These are phyloP conservation scores for Glaucidium brasilianum DNA, from an alignment of 2,113 vertebrate species.

Conservation along the genomic window DNA sequence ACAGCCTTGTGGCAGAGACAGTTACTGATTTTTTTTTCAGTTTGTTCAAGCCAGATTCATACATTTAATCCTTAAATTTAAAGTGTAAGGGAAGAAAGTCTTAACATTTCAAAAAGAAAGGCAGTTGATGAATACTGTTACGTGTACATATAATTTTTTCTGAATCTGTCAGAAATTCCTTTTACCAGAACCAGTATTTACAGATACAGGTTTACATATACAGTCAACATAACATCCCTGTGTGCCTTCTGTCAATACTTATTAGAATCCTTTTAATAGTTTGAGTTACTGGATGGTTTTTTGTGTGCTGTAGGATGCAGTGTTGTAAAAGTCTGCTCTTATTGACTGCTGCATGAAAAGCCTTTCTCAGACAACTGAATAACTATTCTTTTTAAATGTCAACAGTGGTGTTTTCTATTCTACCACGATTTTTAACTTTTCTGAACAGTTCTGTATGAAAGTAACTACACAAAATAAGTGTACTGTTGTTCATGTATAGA, in stretches of 20 bases:
- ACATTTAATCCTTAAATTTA: neutral
- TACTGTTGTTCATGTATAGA: neutral
- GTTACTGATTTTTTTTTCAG: neutral
- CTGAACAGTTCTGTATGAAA: neutral
- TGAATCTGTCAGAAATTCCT: neutral
- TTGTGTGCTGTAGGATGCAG: neutral
- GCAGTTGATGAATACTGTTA: neutral
- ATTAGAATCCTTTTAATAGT: neutral
- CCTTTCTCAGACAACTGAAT: neutral
- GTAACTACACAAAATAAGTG: neutral
- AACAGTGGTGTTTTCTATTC: neutral
- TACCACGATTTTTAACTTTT: neutral
- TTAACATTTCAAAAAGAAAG: neutral
- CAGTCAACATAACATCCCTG: neutral
- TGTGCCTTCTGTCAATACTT: neutral
- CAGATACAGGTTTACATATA: neutral
- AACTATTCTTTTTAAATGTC: neutral
- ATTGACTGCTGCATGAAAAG: neutral
- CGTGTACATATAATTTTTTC: neutral
- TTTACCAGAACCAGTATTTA: neutral
- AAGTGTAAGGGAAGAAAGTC: neutral
- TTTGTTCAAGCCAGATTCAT: neutral
- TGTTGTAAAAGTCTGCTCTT: neutral
- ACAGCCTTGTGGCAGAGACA: neutral
- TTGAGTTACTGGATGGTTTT: neutral